Evolutionary conservation across 2,113 vertebrate genomes (phyloP), one percentile per base, ranked within the genome.

Genomic region (Calyptomena viridis): DNA sequence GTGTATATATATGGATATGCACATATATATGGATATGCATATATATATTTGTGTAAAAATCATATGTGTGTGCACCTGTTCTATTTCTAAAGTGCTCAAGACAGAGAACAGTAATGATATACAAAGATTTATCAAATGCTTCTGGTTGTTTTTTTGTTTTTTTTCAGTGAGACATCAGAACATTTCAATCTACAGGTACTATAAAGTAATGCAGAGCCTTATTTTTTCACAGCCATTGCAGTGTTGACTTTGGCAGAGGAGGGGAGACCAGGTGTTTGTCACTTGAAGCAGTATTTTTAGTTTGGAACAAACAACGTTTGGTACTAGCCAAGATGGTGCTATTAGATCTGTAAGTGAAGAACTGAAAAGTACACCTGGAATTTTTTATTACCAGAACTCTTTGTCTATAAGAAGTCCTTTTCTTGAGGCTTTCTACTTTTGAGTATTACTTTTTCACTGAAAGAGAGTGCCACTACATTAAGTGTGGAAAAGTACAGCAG

Each of bases 1-100:
- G 3, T 39, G 4, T 35, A 3, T 13, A 1, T 18, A 1, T 35
- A 3, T 2, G 40, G 9, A 40, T 40, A 40, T 40, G 40, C 1
- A 4, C 5, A 13, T 9, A 4, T 53, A 21, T 31, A 37, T 42
- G 39, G 39, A 12, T 9, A 20, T n/a, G 31, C 21, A 5, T 23
- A 6, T 50, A 8, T 37, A 5, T 46, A 6, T 39, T 3, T 60
- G 17, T 39, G 17, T 30, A 28, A 50, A 75, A 81, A n/a, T 30
- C 4, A 12, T 14, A 1, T 19, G 4, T 40, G 5, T 59, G 13
- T 50, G 9, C 10, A 50, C 2, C 2, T 76, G 11, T 39, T 66
- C 22, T 60, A 39, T 22, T 59, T 90, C 35, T 62, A 30, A 81
- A 62, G 14, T 19, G 18, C 8, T 63, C 9, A 47, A 22, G 15